Conservation (phyloP, 2,888 invertebrate genomes). For the Microchrysa polita region DNA sequence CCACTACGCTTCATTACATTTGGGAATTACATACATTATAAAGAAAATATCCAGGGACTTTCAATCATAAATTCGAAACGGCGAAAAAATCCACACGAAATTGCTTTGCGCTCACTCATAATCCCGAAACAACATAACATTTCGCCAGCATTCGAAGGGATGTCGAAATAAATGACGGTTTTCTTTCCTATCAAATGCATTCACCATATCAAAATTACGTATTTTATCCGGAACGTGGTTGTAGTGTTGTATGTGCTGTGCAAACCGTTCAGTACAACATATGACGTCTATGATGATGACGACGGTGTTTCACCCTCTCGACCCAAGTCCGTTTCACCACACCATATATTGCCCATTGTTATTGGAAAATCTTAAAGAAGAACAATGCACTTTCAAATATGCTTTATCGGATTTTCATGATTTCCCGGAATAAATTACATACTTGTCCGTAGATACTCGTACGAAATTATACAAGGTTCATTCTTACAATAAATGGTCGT, state of each 20-base stretch:
- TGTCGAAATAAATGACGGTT: conserved; percentile 4
- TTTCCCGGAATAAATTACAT: conserved; percentile 44
- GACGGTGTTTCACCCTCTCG: conserved; percentile 27
- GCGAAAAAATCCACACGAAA: conserved; percentile 19
- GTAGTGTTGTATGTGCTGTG: background rate
- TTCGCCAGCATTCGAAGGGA: conserved; percentile 1
- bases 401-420: conserved; percentile 43
- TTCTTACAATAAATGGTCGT: too few species aligned
- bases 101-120: conserved; percentile 13
- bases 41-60: background rate
- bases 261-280: background rate
- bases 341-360: conserved; percentile 30
- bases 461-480: conserved; percentile 10
- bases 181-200: conserved; percentile 34
- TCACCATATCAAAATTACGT: conserved; percentile 20
- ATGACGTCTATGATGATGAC: too few species aligned
- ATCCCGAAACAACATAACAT: conserved; percentile 26
- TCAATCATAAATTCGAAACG: background rate
- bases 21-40: background rate
- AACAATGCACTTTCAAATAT: conserved; percentile 39
- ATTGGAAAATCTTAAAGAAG: conserved; percentile 38
- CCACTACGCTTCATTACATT: conserved; percentile 30
- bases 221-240: conserved; percentile 8
- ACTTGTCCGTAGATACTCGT: conserved; percentile 37
- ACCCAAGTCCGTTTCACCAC: conserved; percentile 27